Base-by-base conservation (phyloP, 2,888 invertebrate genomes). In the Ophion obscuratus region DNA sequence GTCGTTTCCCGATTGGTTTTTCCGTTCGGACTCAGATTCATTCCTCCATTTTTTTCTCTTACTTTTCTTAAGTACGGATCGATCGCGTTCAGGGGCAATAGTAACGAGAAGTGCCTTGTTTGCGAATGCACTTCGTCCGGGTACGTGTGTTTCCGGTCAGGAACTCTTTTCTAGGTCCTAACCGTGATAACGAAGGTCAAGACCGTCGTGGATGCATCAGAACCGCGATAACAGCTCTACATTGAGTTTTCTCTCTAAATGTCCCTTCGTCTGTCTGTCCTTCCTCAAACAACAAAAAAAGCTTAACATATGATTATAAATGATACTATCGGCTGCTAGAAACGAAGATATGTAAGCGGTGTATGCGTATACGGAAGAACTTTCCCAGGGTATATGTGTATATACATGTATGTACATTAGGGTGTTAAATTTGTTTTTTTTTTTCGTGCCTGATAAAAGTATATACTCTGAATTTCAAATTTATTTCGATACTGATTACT, bases 281-380 rank as follows among this genome's bases (percentile, higher is more conserved):
- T 20, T 36, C n/a, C 11, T 81, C 36, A 53, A 67, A 59, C 36
- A 27, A 70, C 62, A 74, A 78, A 67, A 67, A 40, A 67, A 59
- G 36, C 78, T 36, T 66, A 75, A 78, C 70, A 59, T 75, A 82
- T 70, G 57, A 61, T 36, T 71, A 61, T 44, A 70, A 67, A 79
- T 71, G 53, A 80, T 66, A 66, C 53, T 79, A 44, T 70, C 66
- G 17, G 67, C 61, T 67, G 83, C 61, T 47, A 81, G 47, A 88
- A 88, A 88, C 87, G 89, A 88, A 87, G 87, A 87, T 88, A 84
- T 85, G 87, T 88, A 84, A 89, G 87, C 85, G 80, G 82, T 76
- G 27, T 89, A 90, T 86, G 87, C 87, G 87, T 89, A 88, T 88
- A 89, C 88, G 90, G 91, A 92, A 91, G 91, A 92, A 90, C 90